Base-by-base conservation (phyloP, 2,113 vertebrate genomes). In the Cariama cristata region DNA sequence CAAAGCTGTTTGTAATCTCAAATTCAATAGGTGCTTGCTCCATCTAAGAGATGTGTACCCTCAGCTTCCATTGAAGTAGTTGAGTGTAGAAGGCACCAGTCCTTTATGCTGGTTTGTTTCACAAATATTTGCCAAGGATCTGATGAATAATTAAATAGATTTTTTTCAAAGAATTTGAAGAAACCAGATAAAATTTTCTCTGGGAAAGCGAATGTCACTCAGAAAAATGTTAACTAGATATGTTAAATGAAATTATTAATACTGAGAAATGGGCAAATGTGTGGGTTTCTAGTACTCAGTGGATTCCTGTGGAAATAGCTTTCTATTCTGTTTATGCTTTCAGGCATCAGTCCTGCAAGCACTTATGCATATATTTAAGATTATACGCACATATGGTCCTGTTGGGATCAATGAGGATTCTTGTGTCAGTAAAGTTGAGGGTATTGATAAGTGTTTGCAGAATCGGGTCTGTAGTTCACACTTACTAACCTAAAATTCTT, bases 401-500 rank as follows among this genome's bases (percentile, higher is more conserved):
- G 90, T 94, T 95, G 92, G 92, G 96, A 91, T 96, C 97, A 90
- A 90, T 96, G 88, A 92, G 93, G 79, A 92, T 94, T 96, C 96
- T 96, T 92, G 84, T 90, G 93, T 96, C 90, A 93, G 95, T 86
- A 56, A 93, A 95, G 94, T 53, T 96, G 93, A 92, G 86, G 71
- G 94, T 96, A 93, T 97, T 97, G 97, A 91, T 96, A 96, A 96
- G 95, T 97, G 93, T 91, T 96, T 97, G 94, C 96, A 97, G 96
- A 93, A 97, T 95, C 52, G 11, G 79, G 85, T 89, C 87, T 97
- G 90, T 96, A 97, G 91, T 96, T 97, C 97, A 96, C 96, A 97
- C 94, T 97, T 98, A 96, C 94, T 86, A 97, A 95, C 95, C 92
- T 93, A 98, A 96, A 97, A 96, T 97, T 97, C 95, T 97, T 97